Base-by-base conservation (phyloP, 2,113 vertebrate species). In the Serilophus lunatus region DNA sequence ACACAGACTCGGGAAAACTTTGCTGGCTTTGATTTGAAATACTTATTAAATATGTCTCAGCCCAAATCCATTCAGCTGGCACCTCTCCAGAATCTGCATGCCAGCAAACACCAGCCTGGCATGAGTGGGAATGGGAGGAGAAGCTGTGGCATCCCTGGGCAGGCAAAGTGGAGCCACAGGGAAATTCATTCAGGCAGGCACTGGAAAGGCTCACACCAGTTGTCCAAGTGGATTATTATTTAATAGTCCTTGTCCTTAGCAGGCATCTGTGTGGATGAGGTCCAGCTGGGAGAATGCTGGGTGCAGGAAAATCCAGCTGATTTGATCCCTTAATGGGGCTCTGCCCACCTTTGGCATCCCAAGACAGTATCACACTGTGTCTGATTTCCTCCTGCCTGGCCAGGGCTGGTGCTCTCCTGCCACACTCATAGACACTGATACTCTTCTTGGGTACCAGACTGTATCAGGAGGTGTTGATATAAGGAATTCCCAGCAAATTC, bases 361-460 rank as follows among this genome's bases (percentile, higher is more conserved):
- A 29, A 33, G 40, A 44, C 13, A 57, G 23, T 16, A 28, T 28
- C 6, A 11, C 18, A 10, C 28, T 3, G 0, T 3, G 28, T 2
- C 28, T 54, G 29, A 19, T 35, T 49, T n/a, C 56, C 54, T 50
- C 40, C 66, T 69, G 56, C 72, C 44, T 22, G 16, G 25, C 29
- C 26, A 4, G n/a, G 51, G 11, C 33, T 45, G 44, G 44, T 18
- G 44, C 44, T 45, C 6, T 45, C 44, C 44, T 28, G 40, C 33
- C 7, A 0, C 7, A 20, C 61, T 33, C 12, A 5, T 3, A 23
- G 8, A 6, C 49, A 82, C 68, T 3, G 17, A 10, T 47, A 74
- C 35, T 86, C 20, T 6, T 12, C 35, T 33, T 2, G 3, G 79
- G 17, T 35, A 12, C 56, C 2, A 6, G n/a, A 6, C 9, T 31